These are phyloP conservation scores for Netelia inedita DNA, from an alignment of 2,888 invertebrate species.

Conservation along the genomic window DNA sequence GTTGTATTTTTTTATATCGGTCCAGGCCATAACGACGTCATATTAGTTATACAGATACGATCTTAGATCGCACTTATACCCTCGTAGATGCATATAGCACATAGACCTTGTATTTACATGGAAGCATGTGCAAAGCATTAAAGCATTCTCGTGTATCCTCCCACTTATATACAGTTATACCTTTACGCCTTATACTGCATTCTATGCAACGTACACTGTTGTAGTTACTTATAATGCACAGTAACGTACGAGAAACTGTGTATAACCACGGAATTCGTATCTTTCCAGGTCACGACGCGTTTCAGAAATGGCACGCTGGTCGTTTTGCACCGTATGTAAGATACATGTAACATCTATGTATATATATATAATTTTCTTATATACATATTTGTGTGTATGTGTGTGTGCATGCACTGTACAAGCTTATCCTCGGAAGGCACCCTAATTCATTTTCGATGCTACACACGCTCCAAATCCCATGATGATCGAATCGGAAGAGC, in stretches of 20 bases:
- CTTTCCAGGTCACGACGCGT: conserved; percentile 68
- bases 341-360: not conserved
- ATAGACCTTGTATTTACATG: conserved; percentile 6
- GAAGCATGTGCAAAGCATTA: conserved; percentile 42
- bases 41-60: conserved; percentile 42
- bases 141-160: conserved; percentile 31
- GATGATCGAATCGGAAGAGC: conserved; percentile 45
- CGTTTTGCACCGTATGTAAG: conserved; percentile 35
- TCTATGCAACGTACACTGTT: conserved; percentile 21
- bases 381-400: not conserved
- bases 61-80: conserved; percentile 29
- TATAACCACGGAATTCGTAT: conserved; percentile 61
- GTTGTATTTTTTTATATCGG: conserved; percentile 32
- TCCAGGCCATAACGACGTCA: conserved; percentile 56
- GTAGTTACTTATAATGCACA: conserved; percentile 43
- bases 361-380: conserved; percentile 21
- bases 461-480: conserved; percentile 39
- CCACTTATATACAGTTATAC: not conserved
- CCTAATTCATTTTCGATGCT: conserved; percentile 64
- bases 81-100: not conserved
- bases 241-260: conserved; percentile 21
- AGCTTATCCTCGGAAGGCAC: conserved; percentile 39
- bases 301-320: conserved; percentile 36
- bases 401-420: not conserved
- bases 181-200: not conserved